Evolutionary conservation across 2,113 vertebrate species (phyloP).

Genomic region (Octodon degus): DNA sequence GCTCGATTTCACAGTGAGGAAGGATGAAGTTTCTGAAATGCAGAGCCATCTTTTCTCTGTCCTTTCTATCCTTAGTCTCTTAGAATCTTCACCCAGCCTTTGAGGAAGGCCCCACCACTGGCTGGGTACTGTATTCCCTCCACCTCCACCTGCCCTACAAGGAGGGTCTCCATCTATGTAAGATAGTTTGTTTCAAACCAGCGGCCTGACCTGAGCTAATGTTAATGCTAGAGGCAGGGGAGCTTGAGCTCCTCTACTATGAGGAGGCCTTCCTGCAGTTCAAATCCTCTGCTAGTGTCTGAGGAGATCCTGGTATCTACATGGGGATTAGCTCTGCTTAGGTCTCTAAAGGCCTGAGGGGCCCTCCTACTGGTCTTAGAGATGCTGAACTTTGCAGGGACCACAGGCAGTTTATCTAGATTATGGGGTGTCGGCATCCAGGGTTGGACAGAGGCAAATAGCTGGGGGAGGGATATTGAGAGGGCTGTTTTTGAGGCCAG

Average conservation of each 20-base stretch:
- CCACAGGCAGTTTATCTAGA: neutral
- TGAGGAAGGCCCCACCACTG: neutral
- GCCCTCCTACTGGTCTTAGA: neutral
- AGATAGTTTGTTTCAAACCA: neutral
- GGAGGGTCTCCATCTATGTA: neutral
- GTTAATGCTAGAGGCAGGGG: neutral
- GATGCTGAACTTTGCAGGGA: neutral
- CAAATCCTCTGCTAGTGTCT: neutral
- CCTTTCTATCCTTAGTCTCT: neutral
- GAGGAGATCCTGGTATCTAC: neutral
- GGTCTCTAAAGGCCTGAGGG: neutral
- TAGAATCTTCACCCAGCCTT: neutral
- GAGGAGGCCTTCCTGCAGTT: neutral
- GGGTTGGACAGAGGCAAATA: neutral
- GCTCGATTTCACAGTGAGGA: neutral
- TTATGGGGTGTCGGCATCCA: neutral
- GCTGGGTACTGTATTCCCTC: neutral
- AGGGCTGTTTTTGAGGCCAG: neutral
- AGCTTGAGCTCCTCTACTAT: neutral
- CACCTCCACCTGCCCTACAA: neutral
- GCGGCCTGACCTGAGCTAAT: neutral
- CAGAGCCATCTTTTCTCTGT: neutral
- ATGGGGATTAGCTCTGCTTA: neutral
- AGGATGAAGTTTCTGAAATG: neutral
- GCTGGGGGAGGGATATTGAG: neutral